Evolutionary conservation across 2,797 vertebrate genomes (phyloP), one percentile per base, ranked within the genome.

Genomic region (Artibeus lituratus): DNA sequence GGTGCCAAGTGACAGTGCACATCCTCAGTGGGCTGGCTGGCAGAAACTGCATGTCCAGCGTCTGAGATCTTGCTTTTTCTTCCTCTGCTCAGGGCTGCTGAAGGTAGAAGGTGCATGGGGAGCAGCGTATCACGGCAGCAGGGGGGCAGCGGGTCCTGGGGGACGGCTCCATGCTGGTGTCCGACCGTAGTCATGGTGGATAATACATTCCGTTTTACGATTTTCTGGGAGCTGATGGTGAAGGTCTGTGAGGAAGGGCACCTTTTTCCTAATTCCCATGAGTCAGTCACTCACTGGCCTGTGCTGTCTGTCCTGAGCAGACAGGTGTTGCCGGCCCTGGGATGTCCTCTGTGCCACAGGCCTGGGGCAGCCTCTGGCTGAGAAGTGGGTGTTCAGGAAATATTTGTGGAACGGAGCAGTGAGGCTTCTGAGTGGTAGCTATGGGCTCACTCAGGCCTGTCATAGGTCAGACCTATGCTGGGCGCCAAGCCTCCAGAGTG

Each of bases 381-480:
- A 29, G 72, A 72, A 57, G 78, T 2, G 65, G 78, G 15, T 32
- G 16, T 4, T 74, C 51, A 77, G 87, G 87, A 49, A 26, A 2
- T 39, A 19, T 18, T 10, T 72, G 72, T 47, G 74, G 14, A 74
- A 21, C 2, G 26, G 73, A 74, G 16, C 55, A 37, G 77, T 59
- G 73, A 76, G 57, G 1, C 35, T 14, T n/a, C 62, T 83, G 12
- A 2, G 1, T 26, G 70, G 53, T 0, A 49, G 62, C 62, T 42
- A 1, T 12, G 44, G 72, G 42, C 37, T 78, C 49, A 10, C 86
- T 26, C 32, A 0, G 5, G 14, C 49, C 70, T 62, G 4, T 11
- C 8, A 10, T n/a, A 7, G 4, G n/a, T 67, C 39, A 47, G 7
- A 11, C 55, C 29, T n/a, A 35, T 0, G 0, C 32, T 19, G 4